Percentiles rank a stretch among this genome's conserved stretches.
phyloP scores from a whole-genome alignment of 2,113 vertebrate species.

The Microcebus jonahi region DNA sequence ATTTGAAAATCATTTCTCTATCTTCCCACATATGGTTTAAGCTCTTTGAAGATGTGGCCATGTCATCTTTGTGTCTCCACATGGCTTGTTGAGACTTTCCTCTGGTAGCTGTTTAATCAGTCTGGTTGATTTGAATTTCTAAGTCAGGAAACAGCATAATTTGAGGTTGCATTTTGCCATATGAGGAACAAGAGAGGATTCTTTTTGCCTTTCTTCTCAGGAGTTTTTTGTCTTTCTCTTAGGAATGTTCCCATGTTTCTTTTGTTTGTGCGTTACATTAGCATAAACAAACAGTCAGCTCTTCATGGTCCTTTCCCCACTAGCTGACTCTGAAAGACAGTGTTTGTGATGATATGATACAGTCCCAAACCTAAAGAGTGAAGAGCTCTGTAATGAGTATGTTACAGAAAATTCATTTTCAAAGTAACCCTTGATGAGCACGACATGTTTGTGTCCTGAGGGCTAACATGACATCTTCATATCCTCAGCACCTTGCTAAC shows the following conservation, averaged over 20 bases:
- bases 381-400: not conserved
- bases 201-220: not conserved
- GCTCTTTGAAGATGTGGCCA: not conserved
- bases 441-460: not conserved
- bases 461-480: not conserved
- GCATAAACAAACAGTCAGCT: slow-evolving; percentile 1
- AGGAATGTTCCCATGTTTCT: not conserved
- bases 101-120: not conserved
- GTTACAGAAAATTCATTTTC: not conserved
- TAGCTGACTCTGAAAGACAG: not conserved
- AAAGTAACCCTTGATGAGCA: not conserved
- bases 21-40: not conserved
- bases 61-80: not conserved
- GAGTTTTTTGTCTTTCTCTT: not conserved
- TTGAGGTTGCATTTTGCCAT: not conserved
- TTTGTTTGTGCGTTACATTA: not conserved
- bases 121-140: not conserved
- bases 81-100: not conserved
- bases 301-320: not conserved
- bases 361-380: not conserved
- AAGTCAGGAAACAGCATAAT: not conserved
- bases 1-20: not conserved
- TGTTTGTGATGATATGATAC: not conserved
- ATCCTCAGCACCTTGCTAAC: not conserved
- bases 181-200: not conserved